These are phyloP conservation scores for Hemitrygon akajei DNA, from an alignment of 2,797 vertebrate genomes.

Conservation along the genomic window DNA sequence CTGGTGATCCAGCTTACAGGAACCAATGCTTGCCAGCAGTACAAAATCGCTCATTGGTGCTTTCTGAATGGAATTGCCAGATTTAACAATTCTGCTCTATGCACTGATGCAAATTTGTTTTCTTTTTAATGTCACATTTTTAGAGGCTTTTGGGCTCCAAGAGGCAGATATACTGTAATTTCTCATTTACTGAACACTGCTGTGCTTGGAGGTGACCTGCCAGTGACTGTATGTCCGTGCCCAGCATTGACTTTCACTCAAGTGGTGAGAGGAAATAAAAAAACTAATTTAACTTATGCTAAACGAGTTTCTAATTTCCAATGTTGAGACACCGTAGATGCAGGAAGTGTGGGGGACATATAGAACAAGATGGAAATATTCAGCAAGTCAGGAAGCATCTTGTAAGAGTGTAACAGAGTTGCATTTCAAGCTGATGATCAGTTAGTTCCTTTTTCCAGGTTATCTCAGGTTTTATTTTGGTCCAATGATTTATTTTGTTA, in stretches of 20 bases:
- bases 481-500: not conserved
- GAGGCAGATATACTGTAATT: not conserved
- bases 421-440: no score
- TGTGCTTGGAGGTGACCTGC: not conserved
- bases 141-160: not conserved
- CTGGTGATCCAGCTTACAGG: not conserved
- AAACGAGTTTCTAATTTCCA: not conserved
- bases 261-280: not conserved
- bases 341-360: no score
- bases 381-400: no score
- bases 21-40: not conserved
- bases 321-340: no score
- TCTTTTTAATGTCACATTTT: not conserved
- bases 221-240: not conserved
- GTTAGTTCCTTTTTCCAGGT: no score
- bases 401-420: no score
- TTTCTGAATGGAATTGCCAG: not conserved
- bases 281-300: not conserved
- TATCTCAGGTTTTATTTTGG: not conserved
- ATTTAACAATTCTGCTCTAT: not conserved
- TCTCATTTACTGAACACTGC: not conserved
- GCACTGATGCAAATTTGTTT: not conserved
- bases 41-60: not conserved
- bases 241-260: not conserved
- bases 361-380: no score